Conservation (phyloP, 2,888 invertebrate genomes). For the Sicus ferrugineus region DNA sequence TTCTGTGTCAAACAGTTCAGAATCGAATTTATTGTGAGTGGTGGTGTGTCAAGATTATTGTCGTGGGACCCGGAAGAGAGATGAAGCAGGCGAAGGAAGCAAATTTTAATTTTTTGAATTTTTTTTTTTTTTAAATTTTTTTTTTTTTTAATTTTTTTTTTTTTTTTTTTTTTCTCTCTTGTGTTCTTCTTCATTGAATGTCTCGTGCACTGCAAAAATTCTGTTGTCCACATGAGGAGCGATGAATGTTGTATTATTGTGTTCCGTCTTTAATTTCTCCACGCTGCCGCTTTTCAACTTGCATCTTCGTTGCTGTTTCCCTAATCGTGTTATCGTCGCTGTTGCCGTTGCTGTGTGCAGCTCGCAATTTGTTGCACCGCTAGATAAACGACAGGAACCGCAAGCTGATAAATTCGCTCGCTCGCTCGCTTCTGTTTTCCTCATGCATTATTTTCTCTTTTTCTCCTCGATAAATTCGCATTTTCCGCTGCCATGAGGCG, state of each 20-base stretch:
- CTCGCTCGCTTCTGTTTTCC: background rate
- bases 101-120: too few species aligned
- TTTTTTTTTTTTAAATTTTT: too few species aligned
- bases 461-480: background rate
- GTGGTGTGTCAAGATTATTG: slow-evolving; percentile 10
- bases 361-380: slow-evolving; percentile 18
- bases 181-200: background rate
- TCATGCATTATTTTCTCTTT: background rate
- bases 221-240: background rate
- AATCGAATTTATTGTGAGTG: background rate
- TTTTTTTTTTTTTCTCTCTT: too few species aligned
- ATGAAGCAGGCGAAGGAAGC: background rate
- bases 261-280: too few species aligned
- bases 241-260: background rate
- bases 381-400: slow-evolving; percentile 25
- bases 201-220: slow-evolving; percentile 8
- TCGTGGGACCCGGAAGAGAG: background rate
- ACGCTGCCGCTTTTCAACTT: background rate
- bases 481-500: background rate
- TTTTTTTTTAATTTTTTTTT: too few species aligned
- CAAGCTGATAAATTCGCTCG: background rate
- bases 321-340: background rate
- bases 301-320: background rate
- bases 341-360: background rate
- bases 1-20: too few species aligned